phyloP scores from a whole-genome alignment of 2,888 invertebrate species.

The Pecten maximus region DNA sequence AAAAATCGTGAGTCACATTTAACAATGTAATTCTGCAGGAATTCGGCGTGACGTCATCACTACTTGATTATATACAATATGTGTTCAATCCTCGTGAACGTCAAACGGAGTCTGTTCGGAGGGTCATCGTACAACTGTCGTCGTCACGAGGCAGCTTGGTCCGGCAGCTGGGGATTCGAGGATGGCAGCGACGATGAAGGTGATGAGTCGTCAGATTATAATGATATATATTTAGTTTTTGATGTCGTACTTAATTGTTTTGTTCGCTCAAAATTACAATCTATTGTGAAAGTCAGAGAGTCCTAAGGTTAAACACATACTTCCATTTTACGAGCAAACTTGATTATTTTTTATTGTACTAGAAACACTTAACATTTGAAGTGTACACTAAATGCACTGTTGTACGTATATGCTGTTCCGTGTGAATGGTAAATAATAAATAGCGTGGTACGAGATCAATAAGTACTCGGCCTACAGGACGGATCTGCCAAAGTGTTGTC shows the following conservation, averaged over 20 bases:
- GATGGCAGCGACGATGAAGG: conserved; percentile 32
- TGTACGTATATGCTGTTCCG: not conserved
- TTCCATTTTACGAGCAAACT: not conserved
- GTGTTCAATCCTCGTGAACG: conserved; percentile 48
- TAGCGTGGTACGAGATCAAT: not conserved
- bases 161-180: conserved; percentile 47
- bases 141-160: conserved; percentile 54
- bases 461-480: not conserved
- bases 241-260: not conserved
- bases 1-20: not conserved
- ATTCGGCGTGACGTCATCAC: not conserved
- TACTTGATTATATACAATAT: conserved; percentile 24
- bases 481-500: not conserved
- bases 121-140: conserved; percentile 53
- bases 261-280: not conserved
- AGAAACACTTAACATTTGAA: not conserved
- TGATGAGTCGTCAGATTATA: not conserved
- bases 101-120: conserved; percentile 53
- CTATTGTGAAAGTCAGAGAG: too few relatives aligned
- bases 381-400: not conserved
- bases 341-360: not conserved
- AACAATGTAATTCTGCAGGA: not conserved
- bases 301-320: not conserved
- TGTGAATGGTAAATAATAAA: not conserved
- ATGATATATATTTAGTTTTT: not conserved